phyloP scores from a whole-genome alignment of 2,113 vertebrate species.

The Protomyctophum bolini region DNA sequence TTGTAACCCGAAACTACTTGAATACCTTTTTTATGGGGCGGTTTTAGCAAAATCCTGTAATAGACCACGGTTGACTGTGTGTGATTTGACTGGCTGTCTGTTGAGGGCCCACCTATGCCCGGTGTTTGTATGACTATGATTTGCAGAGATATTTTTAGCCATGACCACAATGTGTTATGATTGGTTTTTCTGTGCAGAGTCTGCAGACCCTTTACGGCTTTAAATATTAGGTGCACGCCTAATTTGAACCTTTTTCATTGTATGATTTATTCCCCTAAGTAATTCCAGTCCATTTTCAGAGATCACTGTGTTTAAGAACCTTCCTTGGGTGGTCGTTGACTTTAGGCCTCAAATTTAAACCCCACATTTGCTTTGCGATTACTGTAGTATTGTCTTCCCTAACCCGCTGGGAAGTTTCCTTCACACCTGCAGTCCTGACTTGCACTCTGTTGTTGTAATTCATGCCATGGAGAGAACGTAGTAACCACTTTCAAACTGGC shows the following conservation, averaged over 20 bases:
- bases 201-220: constrained; percentile 46
- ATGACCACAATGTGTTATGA: constrained; percentile 41
- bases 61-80: constrained; percentile 4
- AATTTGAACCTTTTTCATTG: constrained; percentile 52
- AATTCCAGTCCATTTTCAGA: constrained; percentile 71
- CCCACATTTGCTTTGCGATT: constrained; percentile 71
- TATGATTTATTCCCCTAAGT: constrained; percentile 60
- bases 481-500: neutral
- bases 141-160: constrained; percentile 55
- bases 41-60: constrained; percentile 18
- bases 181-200: constrained; percentile 45
- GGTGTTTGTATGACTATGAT: constrained; percentile 54
- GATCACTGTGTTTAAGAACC: constrained; percentile 64
- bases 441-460: constrained; percentile 57
- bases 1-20: constrained; percentile 12
- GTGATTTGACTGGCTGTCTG: constrained; percentile 51
- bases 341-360: constrained; percentile 55
- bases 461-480: constrained; percentile 30
- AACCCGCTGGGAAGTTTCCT: constrained; percentile 60
- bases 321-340: constrained; percentile 73
- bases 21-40: constrained; percentile 18
- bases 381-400: constrained; percentile 65
- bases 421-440: constrained; percentile 48
- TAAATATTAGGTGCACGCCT: constrained; percentile 59
- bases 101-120: constrained; percentile 33